phyloP scores from a whole-genome alignment of 2,113 vertebrate genomes.

The Mastomys natalensis region DNA sequence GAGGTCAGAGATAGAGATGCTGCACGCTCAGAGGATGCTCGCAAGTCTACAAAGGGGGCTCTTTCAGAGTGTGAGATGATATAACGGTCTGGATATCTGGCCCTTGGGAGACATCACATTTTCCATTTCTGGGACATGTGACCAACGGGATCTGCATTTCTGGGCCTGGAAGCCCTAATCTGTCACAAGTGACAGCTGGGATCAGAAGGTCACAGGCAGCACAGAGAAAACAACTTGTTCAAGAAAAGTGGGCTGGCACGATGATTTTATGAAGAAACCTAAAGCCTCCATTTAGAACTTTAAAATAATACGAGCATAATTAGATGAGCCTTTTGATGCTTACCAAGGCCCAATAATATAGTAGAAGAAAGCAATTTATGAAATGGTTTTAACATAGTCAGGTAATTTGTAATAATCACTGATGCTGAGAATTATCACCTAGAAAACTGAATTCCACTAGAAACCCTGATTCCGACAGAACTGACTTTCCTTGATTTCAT shows the following conservation, averaged over 20 bases:
- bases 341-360: neutral
- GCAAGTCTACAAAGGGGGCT: slow-evolving; percentile 71
- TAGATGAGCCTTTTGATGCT: neutral
- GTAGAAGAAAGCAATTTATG: neutral
- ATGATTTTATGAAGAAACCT: slow-evolving; percentile 8
- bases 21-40: slow-evolving; percentile 57
- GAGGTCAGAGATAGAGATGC: slow-evolving; percentile 81
- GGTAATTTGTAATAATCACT: neutral
- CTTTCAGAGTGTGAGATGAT: slow-evolving; percentile 86
- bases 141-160: slow-evolving; percentile 81
- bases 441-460: neutral
- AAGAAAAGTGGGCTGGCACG: neutral
- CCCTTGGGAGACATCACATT: slow-evolving; percentile 85
- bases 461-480: neutral
- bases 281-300: neutral
- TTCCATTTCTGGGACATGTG: slow-evolving; percentile 82
- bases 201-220: slow-evolving; percentile 75
- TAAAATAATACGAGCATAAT: neutral
- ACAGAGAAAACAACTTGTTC: slow-evolving; percentile 72
- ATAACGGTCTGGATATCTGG: slow-evolving; percentile 80
- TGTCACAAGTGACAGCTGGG: slow-evolving; percentile 83
- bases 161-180: slow-evolving; percentile 72
- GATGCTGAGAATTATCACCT: neutral
- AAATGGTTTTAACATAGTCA: neutral
- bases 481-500: neutral